Evolutionary conservation across 2,888 invertebrate species (phyloP).

Genomic region (Galeopsomyia nigrocyanea): DNA sequence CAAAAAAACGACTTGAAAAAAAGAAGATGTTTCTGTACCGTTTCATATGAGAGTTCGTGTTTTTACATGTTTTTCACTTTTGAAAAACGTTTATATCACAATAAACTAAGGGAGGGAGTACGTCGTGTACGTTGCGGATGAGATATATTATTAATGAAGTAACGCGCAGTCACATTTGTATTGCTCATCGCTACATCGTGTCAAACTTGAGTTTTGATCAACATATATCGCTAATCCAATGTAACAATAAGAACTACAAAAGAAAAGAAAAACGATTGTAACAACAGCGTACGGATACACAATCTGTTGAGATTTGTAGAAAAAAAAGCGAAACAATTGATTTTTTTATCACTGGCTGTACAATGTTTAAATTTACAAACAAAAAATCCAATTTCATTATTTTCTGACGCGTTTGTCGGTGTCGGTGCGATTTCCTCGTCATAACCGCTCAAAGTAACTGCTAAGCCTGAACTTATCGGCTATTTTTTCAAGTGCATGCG

Average conservation of each 20-base stretch:
- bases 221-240: slow-evolving; percentile 67
- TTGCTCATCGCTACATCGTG: slow-evolving; percentile 62
- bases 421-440: slow-evolving; percentile 41
- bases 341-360: slow-evolving; percentile 66
- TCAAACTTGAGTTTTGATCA: slow-evolving; percentile 64
- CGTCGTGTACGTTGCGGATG: slow-evolving; percentile 52
- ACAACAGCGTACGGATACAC: slow-evolving; percentile 63
- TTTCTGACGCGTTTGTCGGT: slow-evolving; percentile 48
- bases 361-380: slow-evolving; percentile 61
- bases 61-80: slow-evolving; percentile 67
- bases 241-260: slow-evolving; percentile 61
- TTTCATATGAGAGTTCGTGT: slow-evolving; percentile 60
- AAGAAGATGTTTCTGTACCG: slow-evolving; percentile 53
- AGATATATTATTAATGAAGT: slow-evolving; percentile 47
- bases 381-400: slow-evolving; percentile 64
- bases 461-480: slow-evolving; percentile 24
- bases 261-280: slow-evolving; percentile 61
- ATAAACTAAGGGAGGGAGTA: slow-evolving; percentile 56
- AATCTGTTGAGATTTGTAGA: slow-evolving; percentile 60
- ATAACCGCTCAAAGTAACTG: slow-evolving; percentile 36
- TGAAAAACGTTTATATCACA: slow-evolving; percentile 60
- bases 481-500: slow-evolving; percentile 35
- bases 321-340: slow-evolving; percentile 58
- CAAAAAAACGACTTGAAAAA: slow-evolving; percentile 49
- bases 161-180: slow-evolving; percentile 57